Conservation (phyloP, 2,888 invertebrate species). For the Noctuana brunneofusca region DNA sequence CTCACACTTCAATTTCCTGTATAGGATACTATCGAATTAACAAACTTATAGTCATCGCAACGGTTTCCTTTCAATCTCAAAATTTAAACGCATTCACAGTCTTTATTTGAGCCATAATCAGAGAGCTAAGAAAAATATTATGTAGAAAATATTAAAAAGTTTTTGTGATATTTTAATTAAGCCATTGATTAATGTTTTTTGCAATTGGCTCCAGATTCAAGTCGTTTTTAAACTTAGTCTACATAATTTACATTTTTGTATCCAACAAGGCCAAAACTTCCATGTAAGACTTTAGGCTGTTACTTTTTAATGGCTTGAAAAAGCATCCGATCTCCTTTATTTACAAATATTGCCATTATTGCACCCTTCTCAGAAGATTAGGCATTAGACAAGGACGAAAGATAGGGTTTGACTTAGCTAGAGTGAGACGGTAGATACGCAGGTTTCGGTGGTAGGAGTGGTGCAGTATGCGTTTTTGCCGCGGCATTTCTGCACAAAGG, state of each 20-base stretch:
- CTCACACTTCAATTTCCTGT: conserved; percentile 52
- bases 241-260: too few species aligned
- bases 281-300: background rate
- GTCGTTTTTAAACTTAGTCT: too few species aligned
- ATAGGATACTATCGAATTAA: conserved; percentile 51
- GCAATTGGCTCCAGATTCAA: too few species aligned
- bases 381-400: conserved; percentile 51
- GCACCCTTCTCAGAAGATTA: conserved; percentile 42
- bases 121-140: too few species aligned
- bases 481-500: conserved; percentile 65
- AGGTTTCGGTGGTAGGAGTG: conserved; percentile 65
- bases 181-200: too few species aligned
- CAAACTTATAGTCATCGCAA: conserved; percentile 14
- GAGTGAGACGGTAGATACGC: conserved; percentile 49
- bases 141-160: background rate
- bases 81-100: background rate
- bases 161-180: too few species aligned
- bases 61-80: background rate
- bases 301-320: background rate
- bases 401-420: conserved; percentile 37
- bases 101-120: background rate
- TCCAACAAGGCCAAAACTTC: background rate
- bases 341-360: conserved; percentile 49
- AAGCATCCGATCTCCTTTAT: conserved; percentile 43
- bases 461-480: conserved; percentile 79